Conservation (phyloP, 2,113 vertebrate genomes). For the Enhydra lutris region DNA sequence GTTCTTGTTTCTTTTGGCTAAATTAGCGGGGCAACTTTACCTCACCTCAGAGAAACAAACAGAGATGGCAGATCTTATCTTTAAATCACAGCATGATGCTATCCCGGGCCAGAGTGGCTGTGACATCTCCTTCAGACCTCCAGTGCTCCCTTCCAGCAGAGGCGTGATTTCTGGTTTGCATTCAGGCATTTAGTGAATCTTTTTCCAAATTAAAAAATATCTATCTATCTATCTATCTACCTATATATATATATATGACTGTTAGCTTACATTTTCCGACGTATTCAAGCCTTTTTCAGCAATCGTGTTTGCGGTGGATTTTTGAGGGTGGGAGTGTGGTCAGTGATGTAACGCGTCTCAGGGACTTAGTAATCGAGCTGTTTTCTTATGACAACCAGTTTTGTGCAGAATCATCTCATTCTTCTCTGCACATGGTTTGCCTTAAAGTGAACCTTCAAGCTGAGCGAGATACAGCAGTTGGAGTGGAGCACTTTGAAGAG, state of each 20-base stretch:
- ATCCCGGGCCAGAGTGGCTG: fast-evolving
- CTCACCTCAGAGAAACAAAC: not conserved
- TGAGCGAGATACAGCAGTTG: not conserved
- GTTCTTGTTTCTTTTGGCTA: not conserved
- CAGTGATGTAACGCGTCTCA: constrained; percentile 2
- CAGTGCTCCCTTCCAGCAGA: not conserved
- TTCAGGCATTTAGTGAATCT: not conserved
- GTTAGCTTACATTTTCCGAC: constrained; percentile 45
- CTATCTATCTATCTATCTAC: not conserved
- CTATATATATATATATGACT: not conserved
- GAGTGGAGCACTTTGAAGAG: not conserved
- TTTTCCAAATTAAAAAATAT: not conserved
- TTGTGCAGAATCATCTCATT: constrained; percentile 3
- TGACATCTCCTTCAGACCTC: not conserved
- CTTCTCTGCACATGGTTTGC: not conserved
- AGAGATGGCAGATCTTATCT: not conserved
- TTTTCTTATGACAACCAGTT: not conserved
- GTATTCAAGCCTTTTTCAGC: not conserved
- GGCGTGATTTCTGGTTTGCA: not conserved
- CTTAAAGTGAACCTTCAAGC: constrained; percentile 11
- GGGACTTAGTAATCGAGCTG: constrained; percentile 2
- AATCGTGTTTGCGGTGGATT: constrained; percentile 24
- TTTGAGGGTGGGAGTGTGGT: constrained; percentile 37
- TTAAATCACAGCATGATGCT: not conserved
- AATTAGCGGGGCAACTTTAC: not conserved